Conservation (phyloP, 2,797 vertebrate species). For the Eulemur coronatus region DNA sequence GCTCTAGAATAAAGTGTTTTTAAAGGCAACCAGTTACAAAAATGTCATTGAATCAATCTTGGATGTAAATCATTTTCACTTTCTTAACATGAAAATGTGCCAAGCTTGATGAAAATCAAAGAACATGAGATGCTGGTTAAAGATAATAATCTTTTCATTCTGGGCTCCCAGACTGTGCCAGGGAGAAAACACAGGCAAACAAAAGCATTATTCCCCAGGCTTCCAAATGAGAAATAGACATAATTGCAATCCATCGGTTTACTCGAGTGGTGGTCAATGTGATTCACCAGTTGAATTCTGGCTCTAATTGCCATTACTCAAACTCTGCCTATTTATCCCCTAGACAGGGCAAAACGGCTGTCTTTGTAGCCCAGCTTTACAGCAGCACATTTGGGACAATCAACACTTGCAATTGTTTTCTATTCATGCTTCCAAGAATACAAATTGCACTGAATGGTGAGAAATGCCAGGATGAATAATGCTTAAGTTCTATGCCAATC, state of each 20-base stretch:
- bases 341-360: neutral
- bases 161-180: neutral
- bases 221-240: conserved; percentile 6
- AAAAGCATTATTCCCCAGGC: neutral
- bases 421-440: neutral
- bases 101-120: conserved; percentile 6
- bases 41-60: neutral
- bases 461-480: neutral
- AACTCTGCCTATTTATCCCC: neutral
- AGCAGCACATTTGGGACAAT: neutral
- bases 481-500: neutral
- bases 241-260: neutral
- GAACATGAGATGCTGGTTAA: neutral
- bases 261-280: neutral
- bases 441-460: neutral
- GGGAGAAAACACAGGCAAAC: neutral
- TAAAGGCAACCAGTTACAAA: neutral
- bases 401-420: neutral
- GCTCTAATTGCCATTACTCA: conserved; percentile 23
- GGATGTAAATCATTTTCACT: neutral
- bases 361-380: neutral
- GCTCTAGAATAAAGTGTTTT: neutral
- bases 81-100: conserved; percentile 25
- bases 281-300: conserved; percentile 38
- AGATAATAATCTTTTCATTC: conserved; percentile 38